Base-by-base conservation (phyloP, 2,797 vertebrate genomes). In the Chloroceryle inda region DNA sequence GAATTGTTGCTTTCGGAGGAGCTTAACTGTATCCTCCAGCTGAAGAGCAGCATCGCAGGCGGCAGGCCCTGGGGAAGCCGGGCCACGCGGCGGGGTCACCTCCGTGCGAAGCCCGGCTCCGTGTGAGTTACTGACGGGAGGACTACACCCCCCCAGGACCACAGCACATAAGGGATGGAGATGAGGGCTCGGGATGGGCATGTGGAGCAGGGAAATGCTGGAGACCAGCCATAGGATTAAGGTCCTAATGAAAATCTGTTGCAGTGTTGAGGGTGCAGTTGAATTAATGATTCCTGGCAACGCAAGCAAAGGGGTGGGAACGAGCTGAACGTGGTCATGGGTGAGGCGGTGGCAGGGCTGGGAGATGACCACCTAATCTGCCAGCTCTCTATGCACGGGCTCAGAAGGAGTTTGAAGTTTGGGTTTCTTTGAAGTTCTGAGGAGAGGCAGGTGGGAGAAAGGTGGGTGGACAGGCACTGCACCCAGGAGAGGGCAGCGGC, bases 391-490 rank as follows among this genome's bases (percentile, higher is more conserved):
- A n/a, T 7, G 19, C 31, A 20, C 13, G 11, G 29, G 22, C 38
- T 63, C 55, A 11, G 64, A 37, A 85, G 37, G n/a, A 68, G n/a
- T 5, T 0, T 8, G 66, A 37, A 49, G 64, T 19, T 14, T 26
- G 24, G 49, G 8, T 6, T 7, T 31, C 20, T n/a, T 7, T 5
- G 11, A 59, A 23, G 38, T 0, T 1, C 7, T 37, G 53, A 33
- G 49, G 15, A 12, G 18, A 27, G 20, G 4, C 0, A 1, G 33
- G 44, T 24, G 69, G 23, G 35, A 55, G 2, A 2, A 3, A 45
- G 33, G 27, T 0, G 21, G 33, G 47, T 3, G 27, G 67, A 37
- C 0, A 3, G 22, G 21, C 4, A 0, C 64, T 2, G 47, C 10
- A 61, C 68, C 77, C 73, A 6, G 0, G 33, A 44, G 61, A 47